These are phyloP conservation scores for Meiosimyza platycephala DNA, from an alignment of 2,888 invertebrate species.

Conservation along the genomic window DNA sequence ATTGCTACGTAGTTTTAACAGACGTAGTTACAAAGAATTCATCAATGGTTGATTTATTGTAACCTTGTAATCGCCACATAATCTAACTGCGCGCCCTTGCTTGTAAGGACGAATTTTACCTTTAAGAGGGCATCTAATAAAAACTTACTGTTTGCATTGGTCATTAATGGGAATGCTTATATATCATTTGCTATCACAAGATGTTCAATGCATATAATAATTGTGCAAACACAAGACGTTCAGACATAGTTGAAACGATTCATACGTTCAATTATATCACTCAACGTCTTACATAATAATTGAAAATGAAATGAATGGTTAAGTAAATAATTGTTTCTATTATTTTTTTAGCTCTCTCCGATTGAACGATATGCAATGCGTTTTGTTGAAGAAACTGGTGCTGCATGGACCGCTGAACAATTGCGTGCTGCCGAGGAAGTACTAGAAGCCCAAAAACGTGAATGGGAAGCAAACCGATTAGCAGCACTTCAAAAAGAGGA, in stretches of 20 bases:
- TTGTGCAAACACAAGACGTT: slow-evolving; percentile 48
- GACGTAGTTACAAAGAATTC: too few species aligned
- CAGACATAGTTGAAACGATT: slow-evolving; percentile 66
- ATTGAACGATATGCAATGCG: slow-evolving; percentile 96
- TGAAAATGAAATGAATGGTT: neutral
- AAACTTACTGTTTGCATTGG: slow-evolving; percentile 21
- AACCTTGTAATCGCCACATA: too few species aligned
- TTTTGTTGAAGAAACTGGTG: slow-evolving; percentile 86
- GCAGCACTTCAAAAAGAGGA: slow-evolving; percentile 78
- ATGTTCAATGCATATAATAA: slow-evolving; percentile 41
- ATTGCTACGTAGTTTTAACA: too few species aligned
- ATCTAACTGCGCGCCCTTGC: too few species aligned
- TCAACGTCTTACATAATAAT: slow-evolving; percentile 60
- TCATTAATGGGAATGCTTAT: slow-evolving; percentile 8
- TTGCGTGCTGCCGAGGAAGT: slow-evolving; percentile 89
- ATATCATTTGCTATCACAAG: slow-evolving; percentile 7
- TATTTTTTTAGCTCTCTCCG: slow-evolving; percentile 79
- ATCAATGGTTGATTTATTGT: too few species aligned
- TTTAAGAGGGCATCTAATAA: neutral
- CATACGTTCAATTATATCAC: slow-evolving; percentile 65
- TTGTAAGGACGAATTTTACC: too few species aligned
- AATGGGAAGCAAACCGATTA: slow-evolving; percentile 88
- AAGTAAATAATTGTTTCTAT: neutral
- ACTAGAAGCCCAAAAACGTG: slow-evolving; percentile 84
- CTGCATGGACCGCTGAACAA: slow-evolving; percentile 85